Conservation (phyloP, 1,140 invertebrate species). For the Drosophila ogumai region DNA sequence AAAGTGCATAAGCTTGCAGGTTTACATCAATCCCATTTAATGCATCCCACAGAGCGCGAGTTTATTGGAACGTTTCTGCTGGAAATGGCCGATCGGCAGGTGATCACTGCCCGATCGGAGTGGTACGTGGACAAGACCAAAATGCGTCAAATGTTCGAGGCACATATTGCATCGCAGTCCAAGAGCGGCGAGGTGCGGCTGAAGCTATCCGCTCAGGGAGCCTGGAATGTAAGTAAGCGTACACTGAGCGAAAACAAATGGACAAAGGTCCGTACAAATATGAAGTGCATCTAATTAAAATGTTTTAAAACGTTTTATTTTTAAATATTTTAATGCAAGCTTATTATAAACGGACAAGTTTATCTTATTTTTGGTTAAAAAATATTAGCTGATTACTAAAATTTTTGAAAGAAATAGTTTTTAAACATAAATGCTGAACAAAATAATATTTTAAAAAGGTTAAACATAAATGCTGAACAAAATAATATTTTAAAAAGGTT, state of each 20-base stretch:
- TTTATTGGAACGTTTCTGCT: slow-evolving; percentile 69
- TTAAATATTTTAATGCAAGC: background rate
- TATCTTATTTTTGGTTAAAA: no score
- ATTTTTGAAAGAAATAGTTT: no score
- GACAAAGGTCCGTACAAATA: background rate
- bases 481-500: no score
- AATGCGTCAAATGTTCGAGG: slow-evolving; percentile 44
- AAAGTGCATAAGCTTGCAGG: background rate
- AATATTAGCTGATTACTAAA: no score
- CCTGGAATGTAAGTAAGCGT: slow-evolving; percentile 54
- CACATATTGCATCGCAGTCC: slow-evolving; percentile 13
- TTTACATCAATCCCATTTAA: background rate
- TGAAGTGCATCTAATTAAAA: background rate
- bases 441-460: no score
- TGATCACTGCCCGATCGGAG: slow-evolving; percentile 45
- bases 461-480: no score
- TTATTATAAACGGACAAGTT: no score
- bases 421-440: no score
- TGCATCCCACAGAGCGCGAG: slow-evolving; percentile 57
- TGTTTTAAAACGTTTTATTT: background rate
- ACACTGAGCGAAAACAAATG: background rate
- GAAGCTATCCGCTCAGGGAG: slow-evolving; percentile 40
- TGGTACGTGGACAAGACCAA: slow-evolving; percentile 64
- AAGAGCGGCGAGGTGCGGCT: slow-evolving; percentile 36
- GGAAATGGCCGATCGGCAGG: slow-evolving; percentile 52